A percentile compares a stretch with the other conserved stretches of the same genome.
Evolutionary conservation across 2,113 vertebrate genomes (phyloP).

Genomic region (Zapus hudsonius): DNA sequence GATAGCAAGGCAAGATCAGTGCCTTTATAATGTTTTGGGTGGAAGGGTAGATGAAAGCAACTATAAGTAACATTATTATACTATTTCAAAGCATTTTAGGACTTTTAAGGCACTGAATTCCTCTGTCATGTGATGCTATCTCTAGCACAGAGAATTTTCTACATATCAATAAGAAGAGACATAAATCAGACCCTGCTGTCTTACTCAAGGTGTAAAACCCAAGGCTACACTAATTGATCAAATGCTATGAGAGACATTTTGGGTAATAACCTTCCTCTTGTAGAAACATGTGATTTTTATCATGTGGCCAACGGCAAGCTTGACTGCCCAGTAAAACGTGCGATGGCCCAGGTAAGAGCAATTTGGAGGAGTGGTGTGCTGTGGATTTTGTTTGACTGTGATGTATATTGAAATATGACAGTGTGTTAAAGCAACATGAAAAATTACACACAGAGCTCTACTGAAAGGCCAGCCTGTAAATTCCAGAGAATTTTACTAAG

Average conservation of each 20-base stretch:
- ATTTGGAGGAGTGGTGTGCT: not conserved
- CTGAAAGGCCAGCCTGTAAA: not conserved
- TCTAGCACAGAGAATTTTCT: not conserved
- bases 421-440: constrained; percentile 20
- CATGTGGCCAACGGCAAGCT: not conserved
- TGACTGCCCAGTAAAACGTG: not conserved
- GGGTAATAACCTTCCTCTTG: constrained; percentile 46
- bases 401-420: not conserved
- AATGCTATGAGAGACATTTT: not conserved
- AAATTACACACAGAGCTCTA: not conserved
- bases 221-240: not conserved
- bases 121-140: not conserved
- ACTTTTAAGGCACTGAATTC: constrained; percentile 5
- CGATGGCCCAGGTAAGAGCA: not conserved
- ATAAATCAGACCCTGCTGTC: not conserved
- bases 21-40: not conserved
- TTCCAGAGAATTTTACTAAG: not conserved
- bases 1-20: not conserved
- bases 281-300: not conserved
- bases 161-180: not conserved
- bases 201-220: not conserved
- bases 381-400: not conserved
- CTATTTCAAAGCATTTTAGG: constrained; percentile 36
- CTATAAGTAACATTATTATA: not conserved
- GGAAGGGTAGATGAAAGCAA: constrained; percentile 26